Conservation (phyloP, 2,113 vertebrate species). For the Pelmatolapia mariae region DNA sequence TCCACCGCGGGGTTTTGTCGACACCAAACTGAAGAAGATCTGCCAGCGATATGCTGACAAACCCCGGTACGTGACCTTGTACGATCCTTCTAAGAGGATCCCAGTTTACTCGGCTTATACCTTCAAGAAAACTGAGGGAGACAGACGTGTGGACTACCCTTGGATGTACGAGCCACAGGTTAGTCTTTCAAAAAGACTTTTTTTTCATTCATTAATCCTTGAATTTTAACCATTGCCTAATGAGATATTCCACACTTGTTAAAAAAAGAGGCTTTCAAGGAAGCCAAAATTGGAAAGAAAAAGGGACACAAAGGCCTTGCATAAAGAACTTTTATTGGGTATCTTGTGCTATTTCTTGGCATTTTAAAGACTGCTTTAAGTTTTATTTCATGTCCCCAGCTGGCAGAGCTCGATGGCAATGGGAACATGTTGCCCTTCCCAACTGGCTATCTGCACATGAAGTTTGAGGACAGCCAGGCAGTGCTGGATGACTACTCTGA, state of each 20-base stretch:
- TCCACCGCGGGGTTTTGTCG: conserved; percentile 49
- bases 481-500: conserved; percentile 68
- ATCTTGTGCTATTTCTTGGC: background rate
- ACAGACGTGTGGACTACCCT: conserved; percentile 62
- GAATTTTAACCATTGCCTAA: background rate
- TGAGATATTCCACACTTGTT: background rate
- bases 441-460: conserved; percentile 67
- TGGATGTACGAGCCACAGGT: conserved; percentile 76
- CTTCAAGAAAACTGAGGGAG: conserved; percentile 70
- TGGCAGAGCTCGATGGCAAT: conserved; percentile 61
- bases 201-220: background rate
- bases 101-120: conserved; percentile 68
- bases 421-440: conserved; percentile 67
- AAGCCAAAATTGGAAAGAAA: background rate
- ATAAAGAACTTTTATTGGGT: background rate
- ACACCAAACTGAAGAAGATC: conserved; percentile 50
- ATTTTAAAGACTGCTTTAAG: background rate
- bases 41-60: conserved; percentile 65
- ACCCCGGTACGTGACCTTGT: conserved; percentile 64
- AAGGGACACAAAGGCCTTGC: background rate
- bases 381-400: conserved; percentile 8
- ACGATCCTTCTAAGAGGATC: conserved; percentile 58
- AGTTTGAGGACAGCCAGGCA: conserved; percentile 71
- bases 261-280: background rate
- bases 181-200: background rate